A percentile compares a stretch with the other conserved stretches of the same genome.
These are phyloP conservation scores for Lycocerus yunnanus DNA, from an alignment of 2,888 invertebrate genomes.

Conservation along the genomic window DNA sequence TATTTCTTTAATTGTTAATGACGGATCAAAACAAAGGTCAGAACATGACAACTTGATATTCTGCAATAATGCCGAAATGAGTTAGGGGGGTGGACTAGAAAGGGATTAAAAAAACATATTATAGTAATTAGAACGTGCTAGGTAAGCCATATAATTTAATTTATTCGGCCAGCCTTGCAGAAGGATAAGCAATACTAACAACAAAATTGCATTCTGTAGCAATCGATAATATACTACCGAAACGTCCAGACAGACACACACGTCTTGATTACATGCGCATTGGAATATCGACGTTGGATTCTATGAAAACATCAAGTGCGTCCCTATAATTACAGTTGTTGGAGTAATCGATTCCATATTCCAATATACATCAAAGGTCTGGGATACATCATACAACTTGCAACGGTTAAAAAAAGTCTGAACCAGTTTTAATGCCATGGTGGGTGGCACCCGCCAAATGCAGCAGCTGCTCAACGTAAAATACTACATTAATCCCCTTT, in stretches of 20 bases:
- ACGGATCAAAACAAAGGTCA: neutral
- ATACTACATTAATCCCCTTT: conserved; percentile 7
- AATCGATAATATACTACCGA: conserved; percentile 40
- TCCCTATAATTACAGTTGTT: neutral
- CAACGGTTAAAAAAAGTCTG: conserved; percentile 26
- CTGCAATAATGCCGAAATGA: neutral
- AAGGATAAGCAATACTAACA: conserved; percentile 9
- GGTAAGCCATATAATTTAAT: conserved; percentile 8
- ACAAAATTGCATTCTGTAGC: conserved; percentile 40
- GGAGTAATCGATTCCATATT: neutral
- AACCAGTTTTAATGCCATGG: conserved; percentile 29
- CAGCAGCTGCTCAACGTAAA: conserved; percentile 22
- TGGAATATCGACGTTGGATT: conserved; percentile 8
- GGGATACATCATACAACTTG: neutral
- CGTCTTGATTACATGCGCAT: conserved; percentile 27
- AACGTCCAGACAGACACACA: conserved; percentile 31
- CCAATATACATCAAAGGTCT: neutral
- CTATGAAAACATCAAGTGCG: neutral
- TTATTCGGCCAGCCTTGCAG: conserved; percentile 25
- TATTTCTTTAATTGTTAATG: neutral
- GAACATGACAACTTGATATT: neutral
- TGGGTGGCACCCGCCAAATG: conserved; percentile 28
- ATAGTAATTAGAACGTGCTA: too few species aligned
- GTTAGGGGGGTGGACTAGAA: too few species aligned
- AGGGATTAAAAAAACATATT: too few species aligned